Conservation (phyloP, 2,113 vertebrate species). For the Candoia aspera region DNA sequence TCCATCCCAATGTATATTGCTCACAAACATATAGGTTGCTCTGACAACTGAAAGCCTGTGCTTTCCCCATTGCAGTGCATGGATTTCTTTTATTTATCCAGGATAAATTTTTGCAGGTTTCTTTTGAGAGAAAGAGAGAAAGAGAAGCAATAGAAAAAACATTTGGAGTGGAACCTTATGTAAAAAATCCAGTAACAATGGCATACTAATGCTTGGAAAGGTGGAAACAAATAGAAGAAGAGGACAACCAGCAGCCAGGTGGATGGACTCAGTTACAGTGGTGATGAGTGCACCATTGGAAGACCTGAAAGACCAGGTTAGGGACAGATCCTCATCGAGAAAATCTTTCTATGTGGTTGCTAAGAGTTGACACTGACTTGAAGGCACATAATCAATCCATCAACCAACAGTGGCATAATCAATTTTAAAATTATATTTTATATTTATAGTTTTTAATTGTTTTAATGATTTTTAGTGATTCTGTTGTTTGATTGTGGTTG, state of each 20-base stretch:
- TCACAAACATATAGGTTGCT: constrained; percentile 50
- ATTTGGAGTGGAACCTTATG: background rate
- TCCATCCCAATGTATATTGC: constrained; percentile 40
- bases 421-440: too few species aligned
- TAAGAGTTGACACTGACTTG: too few species aligned
- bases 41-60: constrained; percentile 51
- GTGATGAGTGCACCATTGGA: too few species aligned
- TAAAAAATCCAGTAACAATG: background rate
- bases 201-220: background rate
- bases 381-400: too few species aligned
- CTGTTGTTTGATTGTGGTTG: too few species aligned
- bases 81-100: constrained; percentile 27
- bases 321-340: too few species aligned
- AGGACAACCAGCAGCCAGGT: background rate
- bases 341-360: too few species aligned
- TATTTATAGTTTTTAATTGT: too few species aligned
- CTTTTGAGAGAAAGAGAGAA: background rate
- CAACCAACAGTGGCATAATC: too few species aligned
- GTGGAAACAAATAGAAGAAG: background rate
- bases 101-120: constrained; percentile 36
- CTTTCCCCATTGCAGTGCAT: constrained; percentile 27
- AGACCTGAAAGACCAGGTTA: too few species aligned
- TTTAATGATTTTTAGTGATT: too few species aligned
- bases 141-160: background rate
- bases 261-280: background rate